Percentiles rank a stretch among this genome's conserved stretches.
Evolutionary conservation across 1,140 invertebrate genomes (phyloP).

Genomic region (Drosophila pruinosa): DNA sequence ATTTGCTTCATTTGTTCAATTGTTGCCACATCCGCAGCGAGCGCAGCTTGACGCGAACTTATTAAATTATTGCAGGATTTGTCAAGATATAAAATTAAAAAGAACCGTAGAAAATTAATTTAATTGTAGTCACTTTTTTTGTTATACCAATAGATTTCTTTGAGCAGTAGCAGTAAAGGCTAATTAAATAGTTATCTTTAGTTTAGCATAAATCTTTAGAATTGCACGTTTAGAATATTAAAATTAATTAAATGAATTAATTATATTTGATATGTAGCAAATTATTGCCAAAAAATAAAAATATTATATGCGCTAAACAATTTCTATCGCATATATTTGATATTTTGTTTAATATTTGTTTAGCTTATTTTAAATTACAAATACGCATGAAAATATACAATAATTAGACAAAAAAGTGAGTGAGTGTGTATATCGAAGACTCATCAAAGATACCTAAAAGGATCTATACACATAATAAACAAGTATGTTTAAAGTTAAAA

Average conservation of each 20-base stretch:
- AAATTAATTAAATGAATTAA: conserved; percentile 30
- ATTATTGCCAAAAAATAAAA: conserved; percentile 64
- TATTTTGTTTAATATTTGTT: conserved; percentile 8
- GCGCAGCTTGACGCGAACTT: conserved; percentile 68
- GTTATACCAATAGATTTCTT: neutral
- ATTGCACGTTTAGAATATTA: conserved; percentile 52
- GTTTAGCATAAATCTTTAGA: conserved; percentile 54
- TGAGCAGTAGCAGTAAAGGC: conserved; percentile 32
- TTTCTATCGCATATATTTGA: conserved; percentile 22
- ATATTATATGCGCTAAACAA: conserved; percentile 31
- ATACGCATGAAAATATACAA: conserved; percentile 21
- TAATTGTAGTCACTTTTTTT: conserved; percentile 1
- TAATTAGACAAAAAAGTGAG: conserved; percentile 7
- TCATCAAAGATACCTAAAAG: neutral
- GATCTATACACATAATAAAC: conserved; percentile 23
- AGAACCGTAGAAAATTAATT: conserved; percentile 16
- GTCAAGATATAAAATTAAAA: neutral
- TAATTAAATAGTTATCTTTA: conserved; percentile 36
- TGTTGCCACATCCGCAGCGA: conserved; percentile 68
- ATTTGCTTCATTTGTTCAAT: conserved; percentile 49
- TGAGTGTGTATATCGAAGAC: conserved; percentile 25
- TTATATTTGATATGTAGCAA: conserved; percentile 60
- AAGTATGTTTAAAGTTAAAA: conserved; percentile 12
- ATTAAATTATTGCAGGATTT: conserved; percentile 2
- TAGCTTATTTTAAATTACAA: conserved; percentile 28